These are phyloP conservation scores for Agrilus mali DNA, from an alignment of 2,888 invertebrate genomes.

Conservation along the genomic window DNA sequence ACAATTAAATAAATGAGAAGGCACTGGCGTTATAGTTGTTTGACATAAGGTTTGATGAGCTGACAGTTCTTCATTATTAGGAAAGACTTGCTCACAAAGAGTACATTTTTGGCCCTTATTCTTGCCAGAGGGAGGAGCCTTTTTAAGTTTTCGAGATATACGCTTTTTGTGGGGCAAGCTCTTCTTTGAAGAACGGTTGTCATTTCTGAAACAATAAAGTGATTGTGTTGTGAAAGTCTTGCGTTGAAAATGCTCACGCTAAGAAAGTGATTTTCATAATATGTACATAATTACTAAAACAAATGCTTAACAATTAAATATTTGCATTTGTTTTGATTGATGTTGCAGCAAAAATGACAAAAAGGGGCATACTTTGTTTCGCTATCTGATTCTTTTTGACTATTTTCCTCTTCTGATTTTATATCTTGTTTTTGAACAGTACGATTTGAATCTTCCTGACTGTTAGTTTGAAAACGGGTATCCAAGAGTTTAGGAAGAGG, in stretches of 20 bases:
- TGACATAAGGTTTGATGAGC: constrained; percentile 39
- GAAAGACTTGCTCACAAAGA: constrained; percentile 36
- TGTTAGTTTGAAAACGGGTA: background rate
- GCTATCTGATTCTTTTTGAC: constrained; percentile 25
- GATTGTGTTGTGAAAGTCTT: too few relatives aligned
- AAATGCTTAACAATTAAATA: too few relatives aligned
- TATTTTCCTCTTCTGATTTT: constrained; percentile 22
- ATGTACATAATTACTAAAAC: background rate
- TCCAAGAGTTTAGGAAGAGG: constrained; percentile 10
- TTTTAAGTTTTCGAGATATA: constrained; percentile 64
- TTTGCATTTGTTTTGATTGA: too few relatives aligned
- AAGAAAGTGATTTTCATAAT: too few relatives aligned
- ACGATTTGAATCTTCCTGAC: constrained; percentile 2
- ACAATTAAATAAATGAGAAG: constrained; percentile 50
- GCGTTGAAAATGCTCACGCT: too few relatives aligned
- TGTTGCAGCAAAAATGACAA: background rate
- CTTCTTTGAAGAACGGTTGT: constrained; percentile 39
- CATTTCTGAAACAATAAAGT: constrained; percentile 19
- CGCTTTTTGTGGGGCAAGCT: constrained; percentile 78
- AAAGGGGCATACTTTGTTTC: constrained; percentile 17
- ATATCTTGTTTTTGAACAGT: constrained; percentile 6
- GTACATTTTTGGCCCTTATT: constrained; percentile 33
- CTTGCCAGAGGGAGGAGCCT: constrained; percentile 28
- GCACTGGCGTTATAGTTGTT: constrained; percentile 28
- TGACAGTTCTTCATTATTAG: constrained; percentile 30